These are phyloP conservation scores for Trididemnum clinides DNA, from an alignment of 23 tunicate genomes.

Conservation along the genomic window DNA sequence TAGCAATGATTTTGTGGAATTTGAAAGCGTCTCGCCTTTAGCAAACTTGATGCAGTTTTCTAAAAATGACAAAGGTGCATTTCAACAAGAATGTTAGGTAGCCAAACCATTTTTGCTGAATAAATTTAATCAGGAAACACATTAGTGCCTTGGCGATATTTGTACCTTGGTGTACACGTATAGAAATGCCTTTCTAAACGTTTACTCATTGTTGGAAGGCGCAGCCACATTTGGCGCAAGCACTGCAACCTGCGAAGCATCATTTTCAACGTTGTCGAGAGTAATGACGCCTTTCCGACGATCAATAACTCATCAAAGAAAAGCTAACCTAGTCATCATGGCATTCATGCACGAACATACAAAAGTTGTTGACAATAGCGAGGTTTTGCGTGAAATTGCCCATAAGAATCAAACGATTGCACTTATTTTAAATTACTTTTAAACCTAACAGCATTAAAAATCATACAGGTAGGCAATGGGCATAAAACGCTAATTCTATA, in stretches of 20 bases:
- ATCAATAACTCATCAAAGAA: background rate
- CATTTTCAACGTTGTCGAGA: background rate
- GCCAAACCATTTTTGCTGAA: slow-evolving; percentile 9
- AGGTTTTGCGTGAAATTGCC: background rate
- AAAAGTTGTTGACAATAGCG: background rate
- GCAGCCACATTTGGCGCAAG: slow-evolving; percentile 1
- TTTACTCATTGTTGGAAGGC: background rate
- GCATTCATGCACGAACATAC: background rate
- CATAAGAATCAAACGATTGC: no score
- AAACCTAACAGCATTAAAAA: no score
- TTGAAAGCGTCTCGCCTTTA: background rate
- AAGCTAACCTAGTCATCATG: background rate
- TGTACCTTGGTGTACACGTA: background rate
- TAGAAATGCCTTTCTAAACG: background rate
- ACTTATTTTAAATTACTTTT: background rate
- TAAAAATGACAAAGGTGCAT: background rate
- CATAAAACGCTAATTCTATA: no score
- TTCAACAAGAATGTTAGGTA: background rate
- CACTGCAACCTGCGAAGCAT: no score
- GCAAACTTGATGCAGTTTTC: background rate
- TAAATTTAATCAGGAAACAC: background rate
- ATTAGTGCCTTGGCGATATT: slow-evolving; percentile 2
- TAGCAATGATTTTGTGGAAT: background rate
- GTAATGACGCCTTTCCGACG: background rate
- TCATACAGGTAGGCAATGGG: no score